Evolutionary conservation across 64 coral and sea anemone genomes (phyloP), one percentile per base, ranked within the genome.

Genomic region (Actinia tenebrosa): DNA sequence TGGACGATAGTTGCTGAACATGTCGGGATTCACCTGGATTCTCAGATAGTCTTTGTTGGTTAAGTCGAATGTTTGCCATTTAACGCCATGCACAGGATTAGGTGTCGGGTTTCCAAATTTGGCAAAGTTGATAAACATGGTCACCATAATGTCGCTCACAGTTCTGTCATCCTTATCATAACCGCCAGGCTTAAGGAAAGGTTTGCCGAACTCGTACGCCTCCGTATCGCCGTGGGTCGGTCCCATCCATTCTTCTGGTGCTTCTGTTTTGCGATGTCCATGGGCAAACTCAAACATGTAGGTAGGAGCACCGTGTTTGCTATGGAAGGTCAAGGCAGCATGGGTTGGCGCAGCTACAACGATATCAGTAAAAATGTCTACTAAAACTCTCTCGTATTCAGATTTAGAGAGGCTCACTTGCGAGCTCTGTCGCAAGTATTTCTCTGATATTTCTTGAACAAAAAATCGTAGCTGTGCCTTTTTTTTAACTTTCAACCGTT

Each of bases 241-340:
- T 1, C 94, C 94, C 61, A 71, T 87, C 94, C 94, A 96, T 19
- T 20, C n/a, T 46, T 4, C 71, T 78, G 47, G 44, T 80, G 47
- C 44, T 60, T 16, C 53, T 79, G 4, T 50, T 50, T 50, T 50
- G 30, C 78, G 84, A 23, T 91, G 93, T 7, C 91, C 78, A 71
- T 96, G 91, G 13, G 68, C 80, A 20, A 96, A 96, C 60, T 96
- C 94, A 45, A 89, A 96, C 60, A 96, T 45, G 86, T 83, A 96
- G 66, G 91, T 89, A 54, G 56, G 94, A 3, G 84, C 45, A 30
- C 20, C 61, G 16, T 87, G 54, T 7, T 80, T 20, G 10, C 78
- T 89, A 20, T 96, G 94, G 13, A 87, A 84, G 19, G 64, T 17
- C 10, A 96, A 78, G n/a, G 83, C 83, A 8, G 87, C 94, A 44